Percentiles rank a stretch among this genome's conserved stretches.
phyloP scores from a whole-genome alignment of 2,113 vertebrate genomes.

The Regulus satrapa region DNA sequence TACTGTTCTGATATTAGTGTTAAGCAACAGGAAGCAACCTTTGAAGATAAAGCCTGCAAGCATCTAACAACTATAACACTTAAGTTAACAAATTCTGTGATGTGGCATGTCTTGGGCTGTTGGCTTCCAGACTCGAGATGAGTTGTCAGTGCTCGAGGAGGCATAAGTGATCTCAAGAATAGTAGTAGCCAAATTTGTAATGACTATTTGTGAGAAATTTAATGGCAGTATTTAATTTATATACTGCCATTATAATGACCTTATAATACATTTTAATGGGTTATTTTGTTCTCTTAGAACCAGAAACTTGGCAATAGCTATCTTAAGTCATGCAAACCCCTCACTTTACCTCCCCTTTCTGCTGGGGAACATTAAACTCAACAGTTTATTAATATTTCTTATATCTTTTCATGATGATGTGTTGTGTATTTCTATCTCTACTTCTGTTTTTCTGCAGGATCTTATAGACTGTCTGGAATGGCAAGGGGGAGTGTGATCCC shows the following conservation, averaged over 20 bases:
- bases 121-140: not conserved
- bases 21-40: not conserved
- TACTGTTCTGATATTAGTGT: not conserved
- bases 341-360: not conserved
- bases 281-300: not conserved
- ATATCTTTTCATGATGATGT: not conserved
- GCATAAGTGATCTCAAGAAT: not conserved
- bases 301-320: not conserved
- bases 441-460: not conserved
- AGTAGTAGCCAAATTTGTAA: not conserved
- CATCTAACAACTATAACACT: not conserved
- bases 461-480: not conserved
- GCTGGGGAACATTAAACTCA: not conserved
- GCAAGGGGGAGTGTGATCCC: not conserved
- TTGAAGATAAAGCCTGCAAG: not conserved
- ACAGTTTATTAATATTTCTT: not conserved
- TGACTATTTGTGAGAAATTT: not conserved
- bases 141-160: not conserved
- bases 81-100: not conserved
- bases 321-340: not conserved
- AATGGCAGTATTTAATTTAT: not conserved
- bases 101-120: not conserved
- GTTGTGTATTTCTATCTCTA: rapidly evolving
- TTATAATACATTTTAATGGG: not conserved
- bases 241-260: not conserved